A percentile compares a stretch with the other conserved stretches of the same genome.
Evolutionary conservation across 2,888 invertebrate species (phyloP).

Genomic region (Leucophenga montana): DNA sequence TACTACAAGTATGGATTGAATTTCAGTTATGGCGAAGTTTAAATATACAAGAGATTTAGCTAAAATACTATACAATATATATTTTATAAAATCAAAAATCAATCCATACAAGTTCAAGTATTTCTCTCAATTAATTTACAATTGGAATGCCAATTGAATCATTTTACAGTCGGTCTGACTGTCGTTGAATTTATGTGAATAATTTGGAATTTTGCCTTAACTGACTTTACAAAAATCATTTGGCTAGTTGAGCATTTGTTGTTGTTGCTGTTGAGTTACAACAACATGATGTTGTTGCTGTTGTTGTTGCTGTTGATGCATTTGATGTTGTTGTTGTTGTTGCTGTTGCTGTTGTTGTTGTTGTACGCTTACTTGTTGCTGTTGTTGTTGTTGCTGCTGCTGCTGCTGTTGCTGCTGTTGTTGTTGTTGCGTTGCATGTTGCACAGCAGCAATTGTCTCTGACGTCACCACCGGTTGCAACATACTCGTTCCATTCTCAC

Average conservation of each 20-base stretch:
- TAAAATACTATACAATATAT: too few relatives aligned
- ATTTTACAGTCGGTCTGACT: not conserved
- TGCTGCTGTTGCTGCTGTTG: slow-evolving; percentile 74
- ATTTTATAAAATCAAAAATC: not conserved
- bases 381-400: slow-evolving; percentile 48
- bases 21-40: too few relatives aligned
- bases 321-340: slow-evolving; percentile 49
- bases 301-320: slow-evolving; percentile 39
- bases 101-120: not conserved
- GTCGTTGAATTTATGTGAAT: slow-evolving; percentile 19
- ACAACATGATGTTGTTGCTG: slow-evolving; percentile 61
- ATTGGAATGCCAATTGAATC: too few relatives aligned
- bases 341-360: slow-evolving; percentile 59
- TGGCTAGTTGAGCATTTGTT: slow-evolving; percentile 71
- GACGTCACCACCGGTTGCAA: slow-evolving; percentile 69
- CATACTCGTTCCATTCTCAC: slow-evolving; percentile 71
- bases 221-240: slow-evolving; percentile 72
- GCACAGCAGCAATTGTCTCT: slow-evolving; percentile 63
- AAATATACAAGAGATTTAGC: too few relatives aligned
- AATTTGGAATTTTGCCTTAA: slow-evolving; percentile 61
- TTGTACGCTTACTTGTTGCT: slow-evolving; percentile 55
- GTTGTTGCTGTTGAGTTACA: slow-evolving; percentile 64
- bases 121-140: not conserved
- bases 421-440: slow-evolving; percentile 73
- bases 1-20: too few relatives aligned